Percentiles rank a stretch among this genome's conserved stretches.
Conservation (phyloP, 1,140 invertebrate species). For the Whitmania pigra region DNA sequence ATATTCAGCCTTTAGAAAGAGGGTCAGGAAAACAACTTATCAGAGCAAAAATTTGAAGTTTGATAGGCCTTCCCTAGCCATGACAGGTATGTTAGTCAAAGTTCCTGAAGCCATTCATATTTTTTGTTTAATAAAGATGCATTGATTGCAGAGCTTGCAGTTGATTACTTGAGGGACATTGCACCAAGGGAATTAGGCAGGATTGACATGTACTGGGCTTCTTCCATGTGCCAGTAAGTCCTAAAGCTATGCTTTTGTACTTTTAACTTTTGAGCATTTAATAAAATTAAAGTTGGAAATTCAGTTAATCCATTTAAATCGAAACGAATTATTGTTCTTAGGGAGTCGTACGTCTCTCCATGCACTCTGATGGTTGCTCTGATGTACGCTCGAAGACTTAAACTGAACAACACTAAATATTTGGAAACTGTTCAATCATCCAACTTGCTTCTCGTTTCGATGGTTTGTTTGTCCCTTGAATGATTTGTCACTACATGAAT, state of each 20-base stretch:
- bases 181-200: conserved; percentile 59
- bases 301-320: no score
- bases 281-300: neutral
- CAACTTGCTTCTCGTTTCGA: conserved; percentile 76
- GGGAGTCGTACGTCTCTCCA: conserved; percentile 52
- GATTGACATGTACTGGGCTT: conserved; percentile 63
- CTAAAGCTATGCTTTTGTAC: neutral
- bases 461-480: conserved; percentile 56
- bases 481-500: conserved; percentile 9
- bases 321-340: no score
- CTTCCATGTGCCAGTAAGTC: conserved; percentile 52
- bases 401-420: conserved; percentile 66
- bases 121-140: no score
- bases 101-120: no score
- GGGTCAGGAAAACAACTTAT: no score
- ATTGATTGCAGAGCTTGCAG: conserved; percentile 58
- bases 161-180: conserved; percentile 62
- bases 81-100: no score
- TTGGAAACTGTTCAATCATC: conserved; percentile 64
- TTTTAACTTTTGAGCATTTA: neutral
- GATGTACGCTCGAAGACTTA: conserved; percentile 69
- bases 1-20: no score
- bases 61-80: no score
- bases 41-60: no score
- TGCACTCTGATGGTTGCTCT: conserved; percentile 64